Base-by-base conservation (phyloP, 2,888 invertebrate species). In the Nezara viridula region DNA sequence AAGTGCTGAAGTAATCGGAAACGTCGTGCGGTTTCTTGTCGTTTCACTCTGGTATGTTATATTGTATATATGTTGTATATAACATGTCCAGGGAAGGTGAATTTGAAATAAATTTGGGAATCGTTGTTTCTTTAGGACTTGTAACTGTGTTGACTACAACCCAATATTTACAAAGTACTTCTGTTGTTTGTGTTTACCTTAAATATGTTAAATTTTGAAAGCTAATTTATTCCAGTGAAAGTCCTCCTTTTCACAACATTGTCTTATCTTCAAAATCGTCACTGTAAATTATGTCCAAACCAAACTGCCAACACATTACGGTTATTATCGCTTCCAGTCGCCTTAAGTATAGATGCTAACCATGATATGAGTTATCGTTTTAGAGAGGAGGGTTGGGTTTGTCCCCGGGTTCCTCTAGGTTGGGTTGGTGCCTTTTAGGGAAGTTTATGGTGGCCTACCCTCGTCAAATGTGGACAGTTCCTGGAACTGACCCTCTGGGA, bases 391-490 rank as follows among this genome's bases (percentile, higher is more conserved):
- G 49, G 85, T n/a, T 44, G 81, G 81, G 44, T 40, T 85, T 21
- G 77, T 77, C 77, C 40, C 24, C 21, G 86, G 24, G 50, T 52
- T n/a, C n/a, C 21, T n/a, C 47, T 32, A 86, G 55, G 37, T 55
- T 49, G 86, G 86, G 55, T 44, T 52, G 86, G 50, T 32, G 86
- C 50, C 50, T 86, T 55, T 50, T 86, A 55, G 47, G 86, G 49
- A 86, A 86, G 86, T 86, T 86, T 86, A 52, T 49, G 86, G 50
- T 52, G 49, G 86, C 37, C 86, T 86, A 86, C 86, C 86, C 86
- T 86, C 55, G 50, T 86, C 86, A 86, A 86, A 49, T n/a, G 86
- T 86, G 86, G 86, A 86, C 86, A 86, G 86, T 86, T 86, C 86
- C 24, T 14, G 16, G 86, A 50, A 77, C 66, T 85, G 77, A 40